Percentiles rank a stretch among this genome's conserved stretches.
Evolutionary conservation across 2,888 invertebrate genomes (phyloP).

Genomic region (Masnerella sp.): DNA sequence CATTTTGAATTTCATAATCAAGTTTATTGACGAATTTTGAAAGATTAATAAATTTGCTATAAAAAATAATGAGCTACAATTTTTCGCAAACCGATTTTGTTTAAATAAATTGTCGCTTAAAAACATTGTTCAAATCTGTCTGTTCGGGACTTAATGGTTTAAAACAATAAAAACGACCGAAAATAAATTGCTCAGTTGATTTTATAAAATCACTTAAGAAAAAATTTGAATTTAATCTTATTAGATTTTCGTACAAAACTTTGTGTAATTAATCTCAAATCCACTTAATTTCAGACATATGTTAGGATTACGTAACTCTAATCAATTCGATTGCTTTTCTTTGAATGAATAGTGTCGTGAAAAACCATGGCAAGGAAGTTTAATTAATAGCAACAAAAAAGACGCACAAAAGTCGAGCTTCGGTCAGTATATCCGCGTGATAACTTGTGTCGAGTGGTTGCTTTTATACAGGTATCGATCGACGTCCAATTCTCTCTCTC

Average conservation of each 20-base stretch:
- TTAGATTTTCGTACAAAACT: too few species aligned
- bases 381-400: slow-evolving; percentile 43
- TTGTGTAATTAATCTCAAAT: too few species aligned
- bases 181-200: too few species aligned
- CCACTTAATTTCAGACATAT: too few species aligned
- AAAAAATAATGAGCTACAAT: neutral
- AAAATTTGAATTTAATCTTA: too few species aligned
- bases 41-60: neutral
- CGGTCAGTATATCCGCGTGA: slow-evolving; percentile 31
- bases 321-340: slow-evolving; percentile 12
- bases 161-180: too few species aligned
- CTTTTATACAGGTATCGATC: slow-evolving; percentile 49
- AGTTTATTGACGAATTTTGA: neutral
- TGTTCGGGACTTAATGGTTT: neutral
- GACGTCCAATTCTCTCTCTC: slow-evolving; percentile 1
- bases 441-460: slow-evolving; percentile 39
- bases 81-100: too few species aligned
- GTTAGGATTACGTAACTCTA: slow-evolving; percentile 7
- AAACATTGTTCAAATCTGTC: neutral
- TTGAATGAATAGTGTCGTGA: neutral
- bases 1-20: slow-evolving; percentile 15
- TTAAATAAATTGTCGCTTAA: neutral
- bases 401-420: slow-evolving; percentile 11
- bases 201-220: too few species aligned
- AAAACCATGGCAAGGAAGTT: slow-evolving; percentile 23